Percentiles rank a stretch among this genome's conserved stretches.
Conservation (phyloP, 1,140 invertebrate genomes). For the Metaphire vulgaris region DNA sequence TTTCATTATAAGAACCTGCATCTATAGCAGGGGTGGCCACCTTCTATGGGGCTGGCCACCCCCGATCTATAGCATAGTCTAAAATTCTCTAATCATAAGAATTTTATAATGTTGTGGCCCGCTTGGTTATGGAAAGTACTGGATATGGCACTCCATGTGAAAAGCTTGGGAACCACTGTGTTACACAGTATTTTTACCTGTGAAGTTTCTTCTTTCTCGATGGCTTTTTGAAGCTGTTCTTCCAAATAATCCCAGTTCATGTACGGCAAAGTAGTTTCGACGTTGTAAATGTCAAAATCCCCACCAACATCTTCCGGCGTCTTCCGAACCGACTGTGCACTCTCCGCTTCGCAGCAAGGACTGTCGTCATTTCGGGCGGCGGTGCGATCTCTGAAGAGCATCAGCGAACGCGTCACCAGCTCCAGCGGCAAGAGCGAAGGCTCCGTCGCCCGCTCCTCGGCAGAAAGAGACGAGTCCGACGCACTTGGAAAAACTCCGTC, state of each 20-base stretch:
- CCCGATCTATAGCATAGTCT: too few species aligned
- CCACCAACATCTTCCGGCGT: background rate
- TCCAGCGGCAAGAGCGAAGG: background rate
- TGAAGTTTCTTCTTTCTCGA: constrained; percentile 55
- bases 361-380: too few species aligned
- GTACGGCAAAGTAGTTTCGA: constrained; percentile 78
- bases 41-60: too few species aligned
- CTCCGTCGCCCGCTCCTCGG: background rate
- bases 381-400: too few species aligned
- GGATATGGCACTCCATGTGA: too few species aligned
- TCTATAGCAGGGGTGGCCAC: too few species aligned
- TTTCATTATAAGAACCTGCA: too few species aligned
- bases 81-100: too few species aligned
- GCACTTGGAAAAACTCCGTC: background rate
- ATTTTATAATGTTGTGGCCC: too few species aligned
- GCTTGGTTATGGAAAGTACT: too few species aligned
- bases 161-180: too few species aligned
- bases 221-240: constrained; percentile 68
- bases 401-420: background rate
- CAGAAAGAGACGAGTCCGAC: background rate
- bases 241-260: constrained; percentile 82
- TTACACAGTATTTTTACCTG: too few species aligned
- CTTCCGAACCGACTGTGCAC: background rate
- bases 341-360: background rate
- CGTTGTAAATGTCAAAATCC: constrained; percentile 50